Evolutionary conservation across 2,797 vertebrate genomes (phyloP).

Genomic region (Crax fasciolata): DNA sequence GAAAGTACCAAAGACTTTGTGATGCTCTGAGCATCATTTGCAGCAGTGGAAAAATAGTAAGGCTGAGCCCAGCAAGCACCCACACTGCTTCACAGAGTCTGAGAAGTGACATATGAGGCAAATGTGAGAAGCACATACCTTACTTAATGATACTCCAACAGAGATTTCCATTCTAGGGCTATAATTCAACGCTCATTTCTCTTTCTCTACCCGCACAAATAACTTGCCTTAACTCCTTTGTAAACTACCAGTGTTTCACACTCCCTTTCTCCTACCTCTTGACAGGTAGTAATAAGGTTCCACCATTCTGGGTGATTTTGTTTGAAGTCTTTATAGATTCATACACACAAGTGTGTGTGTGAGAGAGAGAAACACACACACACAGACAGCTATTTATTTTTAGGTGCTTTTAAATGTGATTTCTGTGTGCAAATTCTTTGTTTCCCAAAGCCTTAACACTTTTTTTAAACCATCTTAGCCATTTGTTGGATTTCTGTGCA

Average conservation of each 20-base stretch:
- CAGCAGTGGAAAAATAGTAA: not conserved
- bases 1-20: not conserved
- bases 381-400: not conserved
- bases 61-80: not conserved
- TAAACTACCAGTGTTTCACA: not conserved
- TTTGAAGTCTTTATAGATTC: not conserved
- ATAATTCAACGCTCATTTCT: conserved; percentile 11
- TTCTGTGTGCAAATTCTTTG: not conserved
- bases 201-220: not conserved
- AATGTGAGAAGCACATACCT: not conserved
- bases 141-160: not conserved
- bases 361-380: not conserved
- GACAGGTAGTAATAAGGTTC: conserved; percentile 19
- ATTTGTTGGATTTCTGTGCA: not conserved
- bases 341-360: accelerated
- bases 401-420: not conserved
- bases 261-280: not conserved
- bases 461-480: not conserved
- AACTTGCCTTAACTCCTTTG: not conserved
- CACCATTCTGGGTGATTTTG: not conserved
- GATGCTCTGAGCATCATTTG: not conserved
- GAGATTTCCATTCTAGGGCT: not conserved
- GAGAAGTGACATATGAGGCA: not conserved
- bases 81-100: not conserved
- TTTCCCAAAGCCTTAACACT: not conserved